Conservation (phyloP, 2,888 invertebrate genomes). For the Halocaridina rubra region DNA sequence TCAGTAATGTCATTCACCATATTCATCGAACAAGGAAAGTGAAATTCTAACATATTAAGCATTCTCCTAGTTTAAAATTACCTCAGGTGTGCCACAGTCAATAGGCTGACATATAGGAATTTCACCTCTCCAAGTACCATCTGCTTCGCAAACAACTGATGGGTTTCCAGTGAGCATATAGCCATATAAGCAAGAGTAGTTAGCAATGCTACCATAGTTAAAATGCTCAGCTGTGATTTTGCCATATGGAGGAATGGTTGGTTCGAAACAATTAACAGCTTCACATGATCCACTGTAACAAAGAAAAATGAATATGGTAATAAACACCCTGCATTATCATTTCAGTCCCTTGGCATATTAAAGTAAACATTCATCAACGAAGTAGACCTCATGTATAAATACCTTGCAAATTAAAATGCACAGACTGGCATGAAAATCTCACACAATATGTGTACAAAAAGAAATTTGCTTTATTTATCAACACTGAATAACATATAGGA, state of each 20-base stretch:
- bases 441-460: too few relatives aligned
- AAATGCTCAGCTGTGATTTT: conserved; percentile 62
- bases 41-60: too few relatives aligned
- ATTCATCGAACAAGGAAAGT: too few relatives aligned
- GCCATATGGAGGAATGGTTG: conserved; percentile 48
- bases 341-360: too few relatives aligned
- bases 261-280: conserved; percentile 62
- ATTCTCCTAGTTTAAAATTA: too few relatives aligned
- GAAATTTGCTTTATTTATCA: too few relatives aligned
- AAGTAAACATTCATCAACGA: too few relatives aligned
- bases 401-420: too few relatives aligned
- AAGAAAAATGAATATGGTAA: neutral
- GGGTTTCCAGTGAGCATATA: conserved; percentile 57
- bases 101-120: conserved; percentile 64
- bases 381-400: too few relatives aligned
- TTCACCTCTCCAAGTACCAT: conserved; percentile 65
- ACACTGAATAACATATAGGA: too few relatives aligned
- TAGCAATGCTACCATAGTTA: conserved; percentile 53
- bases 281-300: conserved; percentile 50
- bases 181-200: conserved; percentile 54
- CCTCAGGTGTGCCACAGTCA: conserved; percentile 64
- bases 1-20: too few relatives aligned
- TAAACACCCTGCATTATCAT: neutral
- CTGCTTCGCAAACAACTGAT: conserved; percentile 45
- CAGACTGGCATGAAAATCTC: too few relatives aligned